Evolutionary conservation across 1,140 invertebrate genomes (phyloP), one percentile per base, ranked within the genome.

Genomic region (Drosophila ficusphila): DNA sequence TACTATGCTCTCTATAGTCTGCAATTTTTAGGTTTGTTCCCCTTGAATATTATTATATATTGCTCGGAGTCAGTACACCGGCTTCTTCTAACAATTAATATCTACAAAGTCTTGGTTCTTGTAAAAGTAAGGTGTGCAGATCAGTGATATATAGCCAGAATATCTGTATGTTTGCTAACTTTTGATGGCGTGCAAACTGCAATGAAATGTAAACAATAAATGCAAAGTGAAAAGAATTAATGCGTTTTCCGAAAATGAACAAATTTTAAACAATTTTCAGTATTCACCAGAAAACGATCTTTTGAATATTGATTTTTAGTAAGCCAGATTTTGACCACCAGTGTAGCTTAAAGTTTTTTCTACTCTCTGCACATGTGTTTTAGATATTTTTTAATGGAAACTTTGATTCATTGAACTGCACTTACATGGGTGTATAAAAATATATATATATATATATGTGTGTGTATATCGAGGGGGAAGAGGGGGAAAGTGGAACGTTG

Each of bases 381-480:
- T 4, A 56, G 25, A 42, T 61, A 18, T 33, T 41, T 33, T 49
- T 23, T 18, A 42, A 34, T 62, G 27, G 21, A 64, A 64, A 65
- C 23, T 41, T 65, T 44, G 58, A 67, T 65, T 65, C 62, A 67
- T 65, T 67, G 62, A 67, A 67, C 62, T 67, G 34, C 58, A 29
- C 14, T 5, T 16, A 14, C 16, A 23, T 27, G 16, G 25, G 18
- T 64, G 12, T 36, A 34, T 52, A 1, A 42, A 25, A 19, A 11
- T 14, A 19, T 36, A 36, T 23, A 31, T 44, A 16, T 64, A 36
- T 38, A 23, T 12, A 16, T 8, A 23, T 64, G 27, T 38, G 18
- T 12, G 12, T 8, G 16, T 18, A 19, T n/a, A 8, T 2, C 7
- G 19, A 18, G 25, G 25, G 9, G 14, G 16, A 47, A 27, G 16